Conservation (phyloP, 2,113 vertebrate genomes). For the Dascyllus trimaculatus region DNA sequence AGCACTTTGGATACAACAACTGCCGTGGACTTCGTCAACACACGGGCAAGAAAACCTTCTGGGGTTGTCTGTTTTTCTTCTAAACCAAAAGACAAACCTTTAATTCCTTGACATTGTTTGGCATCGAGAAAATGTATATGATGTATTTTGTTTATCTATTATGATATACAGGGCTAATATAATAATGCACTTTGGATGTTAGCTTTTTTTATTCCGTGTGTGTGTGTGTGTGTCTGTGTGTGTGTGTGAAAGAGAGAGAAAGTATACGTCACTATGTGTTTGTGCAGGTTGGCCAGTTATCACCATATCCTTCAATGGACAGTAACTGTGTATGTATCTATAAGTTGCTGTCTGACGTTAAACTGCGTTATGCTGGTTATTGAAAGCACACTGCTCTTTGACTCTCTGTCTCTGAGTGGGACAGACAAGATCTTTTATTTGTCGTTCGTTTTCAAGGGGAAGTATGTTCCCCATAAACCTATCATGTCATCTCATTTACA, state of each 20-base stretch:
- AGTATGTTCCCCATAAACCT: constrained; percentile 40
- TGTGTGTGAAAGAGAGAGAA: constrained; percentile 1
- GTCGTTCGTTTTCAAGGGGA: constrained; percentile 30
- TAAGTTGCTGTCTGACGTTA: constrained; percentile 42
- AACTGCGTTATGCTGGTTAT: constrained; percentile 54
- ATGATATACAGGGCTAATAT: constrained; percentile 76
- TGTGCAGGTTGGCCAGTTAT: constrained; percentile 70
- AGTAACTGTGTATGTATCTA: constrained; percentile 32
- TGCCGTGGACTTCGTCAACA: constrained; percentile 42
- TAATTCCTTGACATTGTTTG: constrained; percentile 50
- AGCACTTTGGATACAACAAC: constrained; percentile 82
- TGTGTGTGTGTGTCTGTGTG: constrained; percentile 5
- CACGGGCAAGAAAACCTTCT: constrained; percentile 34
- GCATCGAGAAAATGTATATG: constrained; percentile 65
- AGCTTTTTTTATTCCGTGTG: constrained; percentile 57
- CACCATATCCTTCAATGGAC: constrained; percentile 41
- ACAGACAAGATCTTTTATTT: constrained; percentile 42
- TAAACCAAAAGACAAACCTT: constrained; percentile 48
- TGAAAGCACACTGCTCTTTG: constrained; percentile 62
- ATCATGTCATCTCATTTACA: constrained; percentile 54
- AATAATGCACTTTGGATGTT: constrained; percentile 82
- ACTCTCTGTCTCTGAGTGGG: constrained; percentile 45
- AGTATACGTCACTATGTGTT: constrained; percentile 29
- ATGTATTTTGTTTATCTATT: constrained; percentile 68
- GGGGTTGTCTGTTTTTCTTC: constrained; percentile 39